Conservation (phyloP, 1,140 invertebrate species). For the Drusus annulatus region DNA sequence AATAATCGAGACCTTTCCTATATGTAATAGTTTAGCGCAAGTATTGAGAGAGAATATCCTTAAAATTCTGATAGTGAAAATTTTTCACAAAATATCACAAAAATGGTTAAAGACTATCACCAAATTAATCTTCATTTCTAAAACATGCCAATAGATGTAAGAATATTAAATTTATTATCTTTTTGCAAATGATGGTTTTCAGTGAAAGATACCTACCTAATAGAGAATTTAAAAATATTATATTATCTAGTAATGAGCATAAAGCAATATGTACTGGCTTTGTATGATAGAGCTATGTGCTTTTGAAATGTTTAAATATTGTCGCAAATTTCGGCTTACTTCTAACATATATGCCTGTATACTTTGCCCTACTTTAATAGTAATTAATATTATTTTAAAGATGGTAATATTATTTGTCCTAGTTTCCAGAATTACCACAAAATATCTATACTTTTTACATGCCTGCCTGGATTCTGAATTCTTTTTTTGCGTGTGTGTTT, state of each 20-base stretch:
- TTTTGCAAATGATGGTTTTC: background rate
- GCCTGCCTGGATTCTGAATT: too few relatives aligned
- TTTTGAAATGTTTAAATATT: constrained; percentile 16
- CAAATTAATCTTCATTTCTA: constrained; percentile 14
- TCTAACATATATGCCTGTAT: constrained; percentile 9
- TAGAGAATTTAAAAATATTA: background rate
- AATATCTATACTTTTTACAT: too few relatives aligned
- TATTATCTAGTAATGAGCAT: background rate
- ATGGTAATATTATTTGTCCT: too few relatives aligned
- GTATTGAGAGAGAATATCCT: background rate
- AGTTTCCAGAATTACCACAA: too few relatives aligned
- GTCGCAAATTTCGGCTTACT: constrained; percentile 22
- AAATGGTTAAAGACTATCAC: background rate
- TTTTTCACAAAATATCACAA: background rate
- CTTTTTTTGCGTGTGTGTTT: too few relatives aligned
- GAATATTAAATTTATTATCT: constrained; percentile 9
- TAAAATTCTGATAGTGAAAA: background rate
- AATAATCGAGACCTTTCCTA: background rate
- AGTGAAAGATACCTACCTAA: background rate
- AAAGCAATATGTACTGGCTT: constrained; percentile 38
- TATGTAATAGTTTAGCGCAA: background rate
- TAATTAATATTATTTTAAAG: too few relatives aligned
- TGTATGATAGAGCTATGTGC: constrained; percentile 5
- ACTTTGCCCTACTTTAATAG: constrained; percentile 1
- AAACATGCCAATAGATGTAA: constrained; percentile 22